Evolutionary conservation across 1,140 invertebrate species (phyloP), one percentile per base, ranked within the genome.

Genomic region (Eufriesea mexicana): DNA sequence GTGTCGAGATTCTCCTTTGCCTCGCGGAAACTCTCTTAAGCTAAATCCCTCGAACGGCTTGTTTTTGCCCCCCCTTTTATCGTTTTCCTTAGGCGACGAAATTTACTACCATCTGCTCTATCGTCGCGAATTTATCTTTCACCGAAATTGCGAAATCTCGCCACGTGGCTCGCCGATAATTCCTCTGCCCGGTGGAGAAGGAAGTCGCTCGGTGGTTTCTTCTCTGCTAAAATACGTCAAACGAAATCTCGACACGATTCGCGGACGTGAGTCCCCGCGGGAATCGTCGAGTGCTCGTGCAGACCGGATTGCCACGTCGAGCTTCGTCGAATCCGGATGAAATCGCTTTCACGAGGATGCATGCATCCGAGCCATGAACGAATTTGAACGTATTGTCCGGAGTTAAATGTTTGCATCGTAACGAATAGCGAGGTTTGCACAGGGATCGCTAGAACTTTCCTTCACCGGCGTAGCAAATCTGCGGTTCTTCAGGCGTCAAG

Each of bases 121-220:
- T 64, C 12, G 23, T 23, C 8, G 25, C 8, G 9, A 64, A 66
- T 35, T 51, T 45, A 6, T 20, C n/a, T 55, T 12, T 45, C 9
- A 10, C 25, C 42, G 28, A n/a, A 16, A 72, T 55, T 72, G 12
- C 57, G 9, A 90, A 91, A 90, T 90, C 85, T 87, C 73, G 71
- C 76, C 70, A 88, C 78, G 79, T 73, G 85, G 82, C 90, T 87
- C 81, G 87, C 83, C 86, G 87, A 90, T 88, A 90, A 90, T 90
- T 86, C 75, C 67, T 77, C 83, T 64, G 28, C 47, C 51, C 49
- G 1, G 9, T 16, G 45, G 18, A 23, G 10, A 25, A 51, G 25
- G 16, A 51, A 6, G 6, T 20, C 47, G 64, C 1, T 62, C 61
- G 28, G 35, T 10, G 4, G 20, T 55, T 70, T 28, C 4, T 5